These are phyloP conservation scores for Rhynchomys soricoides DNA, from an alignment of 2,113 vertebrate genomes.

Conservation along the genomic window DNA sequence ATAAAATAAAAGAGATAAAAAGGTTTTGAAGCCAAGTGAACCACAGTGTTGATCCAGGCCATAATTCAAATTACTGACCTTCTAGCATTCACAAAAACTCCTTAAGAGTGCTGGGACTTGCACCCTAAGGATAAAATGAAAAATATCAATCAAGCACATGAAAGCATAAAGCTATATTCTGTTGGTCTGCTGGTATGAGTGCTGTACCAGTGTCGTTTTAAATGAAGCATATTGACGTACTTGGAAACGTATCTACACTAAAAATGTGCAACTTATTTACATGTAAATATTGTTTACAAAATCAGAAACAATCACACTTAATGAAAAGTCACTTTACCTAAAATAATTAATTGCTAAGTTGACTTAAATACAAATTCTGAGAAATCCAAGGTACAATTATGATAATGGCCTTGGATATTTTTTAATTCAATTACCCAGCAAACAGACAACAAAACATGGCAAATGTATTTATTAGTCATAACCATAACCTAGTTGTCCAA, in stretches of 20 bases:
- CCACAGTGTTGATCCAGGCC: slow-evolving; percentile 81
- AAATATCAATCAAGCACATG: slow-evolving; percentile 82
- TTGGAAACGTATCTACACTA: slow-evolving; percentile 66
- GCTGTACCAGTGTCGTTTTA: slow-evolving; percentile 65
- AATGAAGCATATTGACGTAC: slow-evolving; percentile 66
- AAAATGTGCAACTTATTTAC: slow-evolving; percentile 65
- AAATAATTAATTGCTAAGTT: slow-evolving; percentile 60
- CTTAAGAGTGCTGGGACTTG: slow-evolving; percentile 83
- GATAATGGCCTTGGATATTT: slow-evolving; percentile 38
- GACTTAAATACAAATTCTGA: slow-evolving; percentile 52
- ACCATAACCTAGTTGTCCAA: slow-evolving; percentile 20
- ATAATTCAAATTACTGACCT: slow-evolving; percentile 83
- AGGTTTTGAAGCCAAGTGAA: slow-evolving; percentile 72
- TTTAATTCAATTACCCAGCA: slow-evolving; percentile 33
- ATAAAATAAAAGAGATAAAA: slow-evolving; percentile 66
- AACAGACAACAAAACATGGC: slow-evolving; percentile 55
- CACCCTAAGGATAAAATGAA: slow-evolving; percentile 83
- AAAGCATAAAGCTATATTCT: slow-evolving; percentile 79
- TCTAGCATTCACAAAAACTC: slow-evolving; percentile 83
- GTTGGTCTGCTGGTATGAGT: slow-evolving; percentile 74
- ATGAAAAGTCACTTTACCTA: slow-evolving; percentile 62
- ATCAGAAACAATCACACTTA: slow-evolving; percentile 64
- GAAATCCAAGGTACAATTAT: slow-evolving; percentile 65
- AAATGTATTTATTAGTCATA: slow-evolving; percentile 50
- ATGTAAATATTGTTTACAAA: slow-evolving; percentile 65